A percentile compares a stretch with the other conserved stretches of the same genome.
Evolutionary conservation across 2,113 vertebrate species (phyloP).

Genomic region (Odontophorus gujanensis): DNA sequence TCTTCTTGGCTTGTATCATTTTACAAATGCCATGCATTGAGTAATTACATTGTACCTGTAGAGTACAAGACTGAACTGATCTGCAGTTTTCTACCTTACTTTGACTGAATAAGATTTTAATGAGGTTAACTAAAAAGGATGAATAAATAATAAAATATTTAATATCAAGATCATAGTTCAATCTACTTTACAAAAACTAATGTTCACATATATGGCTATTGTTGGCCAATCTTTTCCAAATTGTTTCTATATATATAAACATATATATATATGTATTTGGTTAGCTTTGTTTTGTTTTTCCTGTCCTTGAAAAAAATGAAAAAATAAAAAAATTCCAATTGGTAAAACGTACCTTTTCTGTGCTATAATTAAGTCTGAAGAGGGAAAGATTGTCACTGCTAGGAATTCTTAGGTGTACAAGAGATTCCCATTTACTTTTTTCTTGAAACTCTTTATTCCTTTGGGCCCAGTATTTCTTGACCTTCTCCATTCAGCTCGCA

Average conservation of each 20-base stretch:
- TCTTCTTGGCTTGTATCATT: background rate
- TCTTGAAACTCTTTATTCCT: background rate
- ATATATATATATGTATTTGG: too few relatives aligned
- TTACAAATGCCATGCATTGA: background rate
- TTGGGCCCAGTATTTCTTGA: background rate
- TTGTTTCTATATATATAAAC: too few relatives aligned
- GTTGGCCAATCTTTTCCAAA: background rate
- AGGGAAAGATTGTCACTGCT: background rate
- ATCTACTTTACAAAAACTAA: background rate
- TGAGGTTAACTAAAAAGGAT: background rate
- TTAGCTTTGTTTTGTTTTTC: too few relatives aligned
- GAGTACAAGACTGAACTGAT: background rate
- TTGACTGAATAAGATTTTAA: background rate
- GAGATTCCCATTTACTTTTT: background rate
- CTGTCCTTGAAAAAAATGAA: too few relatives aligned
- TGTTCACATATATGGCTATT: background rate
- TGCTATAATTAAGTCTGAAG: background rate
- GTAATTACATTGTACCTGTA: background rate
- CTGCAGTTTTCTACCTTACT: background rate
- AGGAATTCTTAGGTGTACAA: background rate
- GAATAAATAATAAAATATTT: background rate
- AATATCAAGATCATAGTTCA: background rate
- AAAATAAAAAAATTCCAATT: too few relatives aligned
- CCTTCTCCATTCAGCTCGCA: background rate
- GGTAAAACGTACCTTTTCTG: background rate